Base-by-base conservation (phyloP, 1,140 invertebrate species). In the Bombus sylvicola region DNA sequence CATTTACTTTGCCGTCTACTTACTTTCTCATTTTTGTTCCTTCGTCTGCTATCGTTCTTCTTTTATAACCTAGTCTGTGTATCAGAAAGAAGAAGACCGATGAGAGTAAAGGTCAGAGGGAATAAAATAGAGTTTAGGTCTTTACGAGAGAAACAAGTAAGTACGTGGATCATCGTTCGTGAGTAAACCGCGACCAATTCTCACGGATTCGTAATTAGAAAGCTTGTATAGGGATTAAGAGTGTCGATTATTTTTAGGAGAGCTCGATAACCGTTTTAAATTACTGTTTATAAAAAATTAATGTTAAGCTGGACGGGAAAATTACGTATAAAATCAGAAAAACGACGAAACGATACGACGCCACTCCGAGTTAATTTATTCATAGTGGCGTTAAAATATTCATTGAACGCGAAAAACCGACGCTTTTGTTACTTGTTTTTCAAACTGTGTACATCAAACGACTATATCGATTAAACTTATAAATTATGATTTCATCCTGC, bases 321-420 rank as follows among this genome's bases (percentile, higher is more conserved):
- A n/a, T 72, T n/a, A 41, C 12, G 47, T 13, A 1, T 8, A 10
- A 25, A 28, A 53, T 53, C 47, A 41, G 37, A 25, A 18, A 39
- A 39, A 41, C 47, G 47, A 47, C 47, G 47, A 3, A 34, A 15
- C 28, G 39, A 31, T 5, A 12, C 8, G 37, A n/a, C 25, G 28
- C 25, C 41, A 62, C 25, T 34, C 22, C 73, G 2, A 22, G 22
- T 89, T 90, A 90, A 90, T 88, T 90, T 90, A 90, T 90, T 90
- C 89, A 90, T 88, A 77, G 77, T 76, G 10, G 62, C 66, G 89
- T 83, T 90, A 88, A 90, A 90, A 86, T 88, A 90, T 90, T 90
- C 89, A 90, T 88, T 76, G 89, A 78, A 87, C 80, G 78, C 53
- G 76, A 28, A 77, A 89, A 79, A 79, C 68, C 68, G 41, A 77